phyloP scores from a whole-genome alignment of 2,888 invertebrate genomes.

The Petrophora chlorosata region DNA sequence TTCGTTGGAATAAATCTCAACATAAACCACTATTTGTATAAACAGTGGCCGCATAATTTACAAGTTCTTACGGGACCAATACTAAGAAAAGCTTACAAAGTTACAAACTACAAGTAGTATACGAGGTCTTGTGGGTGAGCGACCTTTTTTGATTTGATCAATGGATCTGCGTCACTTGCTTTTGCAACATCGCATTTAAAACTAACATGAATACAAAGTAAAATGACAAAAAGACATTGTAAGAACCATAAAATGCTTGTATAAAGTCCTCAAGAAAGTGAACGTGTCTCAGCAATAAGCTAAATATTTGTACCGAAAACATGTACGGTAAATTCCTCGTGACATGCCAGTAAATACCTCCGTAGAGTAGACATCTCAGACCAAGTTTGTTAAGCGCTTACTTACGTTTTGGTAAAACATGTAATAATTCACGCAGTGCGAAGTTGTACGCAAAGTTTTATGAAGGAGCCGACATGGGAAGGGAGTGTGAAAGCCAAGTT shows the following conservation, averaged over 20 bases:
- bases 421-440: slow-evolving; percentile 64
- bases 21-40: slow-evolving; percentile 5
- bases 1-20: slow-evolving; percentile 45
- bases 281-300: slow-evolving; percentile 23
- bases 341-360: slow-evolving; percentile 43
- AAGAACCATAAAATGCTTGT: slow-evolving; percentile 6
- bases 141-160: too few species aligned
- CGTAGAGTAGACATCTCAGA: slow-evolving; percentile 47
- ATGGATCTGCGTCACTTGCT: too few species aligned
- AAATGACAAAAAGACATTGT: background rate
- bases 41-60: slow-evolving; percentile 9
- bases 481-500: slow-evolving; percentile 69
- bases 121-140: too few species aligned
- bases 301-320: slow-evolving; percentile 26
- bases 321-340: slow-evolving; percentile 30
- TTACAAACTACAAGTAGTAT: too few species aligned
- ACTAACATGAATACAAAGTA: too few species aligned
- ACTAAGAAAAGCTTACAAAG: background rate
- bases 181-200: too few species aligned
- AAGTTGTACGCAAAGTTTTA: slow-evolving; percentile 63
- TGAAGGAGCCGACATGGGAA: slow-evolving; percentile 55
- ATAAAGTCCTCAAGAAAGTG: slow-evolving; percentile 14
- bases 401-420: slow-evolving; percentile 69
- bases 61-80: background rate
- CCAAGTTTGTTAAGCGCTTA: slow-evolving; percentile 64